Evolutionary conservation across 2,888 invertebrate genomes (phyloP), one percentile per base, ranked within the genome.

Genomic region (Ceraclea dissimilis): DNA sequence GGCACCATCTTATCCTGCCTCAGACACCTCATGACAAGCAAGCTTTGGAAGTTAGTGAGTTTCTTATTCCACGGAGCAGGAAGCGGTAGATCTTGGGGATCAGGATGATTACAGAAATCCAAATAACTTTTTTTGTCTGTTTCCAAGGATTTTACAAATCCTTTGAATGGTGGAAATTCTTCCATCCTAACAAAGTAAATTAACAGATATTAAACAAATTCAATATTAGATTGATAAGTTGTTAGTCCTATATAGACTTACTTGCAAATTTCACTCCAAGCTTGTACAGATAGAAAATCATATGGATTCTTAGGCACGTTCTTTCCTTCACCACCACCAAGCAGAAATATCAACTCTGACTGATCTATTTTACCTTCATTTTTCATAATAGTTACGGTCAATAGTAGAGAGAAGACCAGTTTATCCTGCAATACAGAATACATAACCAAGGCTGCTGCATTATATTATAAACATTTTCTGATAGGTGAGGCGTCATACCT

Each of bases 1-100:
- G 86, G 87, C 53, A 88, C 84, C 70, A 94, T 82, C 80, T 94
- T 95, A 69, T 96, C 95, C 18, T 89, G 84, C 44, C 95, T 80
- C 64, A 95, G 79, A 63, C 90, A 90, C 51, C 94, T 80, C 5
- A 95, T 69, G 2, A 95, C 72, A 62, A 90, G 71, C 66, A 95
- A 71, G 71, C 83, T 86, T 75, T 93, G 83, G 69, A 96, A 90
- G 1, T 71, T 63, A 21, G 72, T 72, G 2, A 90, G 70, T 20
- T 81, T 79, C 0, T 68, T 71, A 16, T 85, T 65, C 84, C 87
- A 95, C 0, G 86, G 86, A 1, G 69, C 68, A 0, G 94, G 94
- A 54, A 93, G 70, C 0, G 75, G 71, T 44, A 75, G 73, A 13
- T 78, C 76, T 2, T 94, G 89, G 0, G 94, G 95, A 58, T 86